These are phyloP conservation scores for Adelphocoris suturalis DNA, from an alignment of 2,888 invertebrate genomes.

Conservation along the genomic window DNA sequence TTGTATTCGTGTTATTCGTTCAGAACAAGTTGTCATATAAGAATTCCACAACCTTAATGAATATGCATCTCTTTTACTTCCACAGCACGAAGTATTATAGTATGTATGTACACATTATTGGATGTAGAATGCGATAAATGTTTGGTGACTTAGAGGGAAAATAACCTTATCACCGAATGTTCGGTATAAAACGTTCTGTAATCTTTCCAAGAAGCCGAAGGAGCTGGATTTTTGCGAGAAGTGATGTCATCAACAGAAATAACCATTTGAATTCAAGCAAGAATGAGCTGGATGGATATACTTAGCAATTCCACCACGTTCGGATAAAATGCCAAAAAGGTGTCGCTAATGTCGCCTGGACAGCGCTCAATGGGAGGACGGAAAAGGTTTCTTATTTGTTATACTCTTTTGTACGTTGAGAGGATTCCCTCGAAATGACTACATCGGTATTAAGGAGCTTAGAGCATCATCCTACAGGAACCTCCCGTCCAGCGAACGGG, in stretches of 20 bases:
- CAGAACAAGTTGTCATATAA: too few species aligned
- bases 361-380: not conserved
- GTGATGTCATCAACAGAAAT: not conserved
- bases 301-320: constrained; percentile 5
- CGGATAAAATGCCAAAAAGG: constrained; percentile 2
- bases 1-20: too few species aligned
- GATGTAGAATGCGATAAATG: too few species aligned
- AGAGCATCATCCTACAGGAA: not conserved
- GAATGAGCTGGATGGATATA: constrained; percentile 22
- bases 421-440: constrained; percentile 2
- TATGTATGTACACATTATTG: too few species aligned
- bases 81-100: too few species aligned
- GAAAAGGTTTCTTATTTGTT: not conserved
- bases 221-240: not conserved
- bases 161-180: too few species aligned
- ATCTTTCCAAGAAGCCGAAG: not conserved
- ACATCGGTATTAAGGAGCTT: constrained; percentile 18
- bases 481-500: not conserved
- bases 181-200: too few species aligned
- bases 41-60: too few species aligned
- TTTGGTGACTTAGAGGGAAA: too few species aligned
- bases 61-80: too few species aligned
- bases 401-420: not conserved
- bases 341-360: not conserved
- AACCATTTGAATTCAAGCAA: not conserved